Conservation (phyloP, 2,113 vertebrate genomes). For the Cygnus atratus region DNA sequence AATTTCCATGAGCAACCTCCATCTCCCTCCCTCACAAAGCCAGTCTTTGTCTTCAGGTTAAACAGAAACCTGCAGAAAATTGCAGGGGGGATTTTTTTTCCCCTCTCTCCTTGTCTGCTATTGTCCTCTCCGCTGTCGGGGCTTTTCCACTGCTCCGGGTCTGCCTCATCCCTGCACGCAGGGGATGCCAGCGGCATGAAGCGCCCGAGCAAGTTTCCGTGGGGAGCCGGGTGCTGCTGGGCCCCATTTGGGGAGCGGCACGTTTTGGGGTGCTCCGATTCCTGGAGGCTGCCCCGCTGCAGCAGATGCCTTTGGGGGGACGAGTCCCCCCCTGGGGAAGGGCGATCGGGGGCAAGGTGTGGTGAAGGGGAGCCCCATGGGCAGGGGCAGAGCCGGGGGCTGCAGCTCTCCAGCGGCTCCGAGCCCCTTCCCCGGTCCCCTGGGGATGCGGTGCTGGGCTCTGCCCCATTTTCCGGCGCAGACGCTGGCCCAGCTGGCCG, state of each 20-base stretch:
- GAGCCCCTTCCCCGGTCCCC: not conserved
- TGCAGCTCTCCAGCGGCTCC: not conserved
- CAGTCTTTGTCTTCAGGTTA: constrained; percentile 65
- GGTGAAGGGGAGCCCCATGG: no score
- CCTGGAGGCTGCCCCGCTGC: fast-evolving
- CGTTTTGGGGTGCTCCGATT: fast-evolving
- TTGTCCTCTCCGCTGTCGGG: constrained; percentile 13
- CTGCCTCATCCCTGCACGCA: not conserved
- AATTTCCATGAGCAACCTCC: constrained; percentile 28
- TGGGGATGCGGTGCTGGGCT: not conserved
- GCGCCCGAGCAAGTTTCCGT: fast-evolving
- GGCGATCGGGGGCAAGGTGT: not conserved
- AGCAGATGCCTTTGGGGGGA: fast-evolving
- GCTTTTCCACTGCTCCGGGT: not conserved
- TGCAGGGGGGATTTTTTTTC: constrained; percentile 20
- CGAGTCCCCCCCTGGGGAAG: not conserved
- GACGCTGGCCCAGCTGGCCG: not conserved
- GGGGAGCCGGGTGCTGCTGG: not conserved
- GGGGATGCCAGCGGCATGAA: not conserved
- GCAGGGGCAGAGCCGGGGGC: not conserved
- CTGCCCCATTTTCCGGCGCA: not conserved
- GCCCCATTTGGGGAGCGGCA: not conserved
- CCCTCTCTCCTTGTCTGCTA: not conserved
- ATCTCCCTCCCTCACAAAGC: constrained; percentile 45
- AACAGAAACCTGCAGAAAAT: constrained; percentile 63